Evolutionary conservation across 2,113 vertebrate species (phyloP).

Genomic region (Entomyzon cyanotis): DNA sequence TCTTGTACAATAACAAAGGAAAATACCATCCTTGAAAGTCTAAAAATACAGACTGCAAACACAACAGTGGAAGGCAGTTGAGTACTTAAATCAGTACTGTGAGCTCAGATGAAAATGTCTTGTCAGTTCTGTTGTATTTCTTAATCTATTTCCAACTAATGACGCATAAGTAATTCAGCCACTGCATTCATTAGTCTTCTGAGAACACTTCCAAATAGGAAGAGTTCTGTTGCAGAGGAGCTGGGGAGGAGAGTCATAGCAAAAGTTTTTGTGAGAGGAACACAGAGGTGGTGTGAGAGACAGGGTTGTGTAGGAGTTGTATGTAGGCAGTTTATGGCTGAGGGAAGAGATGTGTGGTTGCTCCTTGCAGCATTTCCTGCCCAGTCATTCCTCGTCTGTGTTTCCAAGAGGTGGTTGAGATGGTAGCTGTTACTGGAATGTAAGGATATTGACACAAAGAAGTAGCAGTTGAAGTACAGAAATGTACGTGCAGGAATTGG

Average conservation of each 20-base stretch:
- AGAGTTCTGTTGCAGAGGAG: not conserved
- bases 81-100: not conserved
- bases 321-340: not conserved
- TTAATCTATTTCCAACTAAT: not conserved
- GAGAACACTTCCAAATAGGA: not conserved
- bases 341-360: not conserved
- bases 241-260: not conserved
- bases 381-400: not conserved
- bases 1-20: constrained; percentile 28
- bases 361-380: not conserved
- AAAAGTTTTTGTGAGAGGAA: not conserved
- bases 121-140: constrained; percentile 1
- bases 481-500: not conserved
- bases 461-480: not conserved
- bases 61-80: not conserved
- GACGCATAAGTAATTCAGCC: not conserved
- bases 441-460: not conserved
- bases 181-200: not conserved
- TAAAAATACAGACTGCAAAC: constrained; percentile 14
- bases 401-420: not conserved
- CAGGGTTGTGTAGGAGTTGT: not conserved
- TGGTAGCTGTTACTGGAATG: not conserved
- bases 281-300: not conserved
- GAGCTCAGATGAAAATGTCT: not conserved
- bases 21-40: not conserved